Evolutionary conservation across 1,140 invertebrate species (phyloP), one percentile per base, ranked within the genome.

Genomic region (Drosophila punjabiensis): DNA sequence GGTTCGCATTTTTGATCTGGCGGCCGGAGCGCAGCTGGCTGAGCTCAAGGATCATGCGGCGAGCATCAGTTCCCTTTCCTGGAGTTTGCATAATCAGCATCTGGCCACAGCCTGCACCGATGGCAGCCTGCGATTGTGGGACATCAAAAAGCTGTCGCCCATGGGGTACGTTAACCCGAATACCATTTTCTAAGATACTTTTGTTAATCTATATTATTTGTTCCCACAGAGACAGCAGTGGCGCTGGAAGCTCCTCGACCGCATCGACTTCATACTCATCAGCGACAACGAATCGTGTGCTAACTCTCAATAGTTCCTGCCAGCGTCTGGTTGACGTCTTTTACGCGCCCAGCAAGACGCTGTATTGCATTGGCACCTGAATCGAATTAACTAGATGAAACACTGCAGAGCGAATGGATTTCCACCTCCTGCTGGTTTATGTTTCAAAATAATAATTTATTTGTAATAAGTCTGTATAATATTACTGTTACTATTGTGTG

Each of bases 31-130:
- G 7, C 95, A 94, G 85, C 86, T 95, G 18, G 93, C 95, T 52
- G 96, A 97, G 91, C 96, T 98, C 79, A 96, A 95, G 93, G 96
- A 97, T 32, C 98, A 98, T 93, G 95, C 95, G 61, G 95, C 95
- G 18, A 95, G 96, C 59, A 96, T 98, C 1, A 95, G 96, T 55
- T 96, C 96, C 55, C 94, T 98, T 8, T 93, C 94, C 30, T 95
- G 95, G 94, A 94, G 93, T 85, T 93, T 95, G 56, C 95, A 97
- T 94, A 95, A 95, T 71, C 94, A 95, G 78, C 92, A 96, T 48
- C 93, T 97, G 62, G 95, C 95, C n/a, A 97, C 97, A 0, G 95
- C 95, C 76, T 95, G 96, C 81, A 96, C 96, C 92, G 97, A 98
- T 93, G 96, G 95, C 92, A 96, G 95, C 14, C 93, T 97, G 16